A percentile compares a stretch with the other conserved stretches of the same genome.
phyloP scores from a whole-genome alignment of 1,140 invertebrate species.

The Pseudomyrmex cubaensis region DNA sequence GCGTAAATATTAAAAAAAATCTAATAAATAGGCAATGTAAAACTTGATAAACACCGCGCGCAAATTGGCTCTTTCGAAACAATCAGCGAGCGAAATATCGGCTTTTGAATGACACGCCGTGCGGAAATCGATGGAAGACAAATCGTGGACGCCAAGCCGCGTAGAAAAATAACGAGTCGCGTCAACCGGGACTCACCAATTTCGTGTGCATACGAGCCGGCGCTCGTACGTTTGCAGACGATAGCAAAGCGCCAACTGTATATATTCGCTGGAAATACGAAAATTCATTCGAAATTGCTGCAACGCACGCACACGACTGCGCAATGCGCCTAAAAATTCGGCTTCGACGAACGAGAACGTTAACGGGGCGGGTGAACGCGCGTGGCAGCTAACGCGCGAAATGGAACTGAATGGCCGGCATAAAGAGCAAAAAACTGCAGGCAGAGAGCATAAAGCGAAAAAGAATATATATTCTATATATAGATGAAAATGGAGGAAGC shows the following conservation, averaged over 20 bases:
- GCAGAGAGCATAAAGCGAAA: background rate
- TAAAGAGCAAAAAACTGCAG: slow-evolving; percentile 43
- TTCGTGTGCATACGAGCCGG: slow-evolving; percentile 46
- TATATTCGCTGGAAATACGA: slow-evolving; percentile 61
- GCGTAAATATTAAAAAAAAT: background rate
- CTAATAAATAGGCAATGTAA: slow-evolving; percentile 19
- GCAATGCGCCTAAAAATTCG: slow-evolving; percentile 43
- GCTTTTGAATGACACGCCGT: slow-evolving; percentile 24
- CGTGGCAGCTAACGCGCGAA: slow-evolving; percentile 41
- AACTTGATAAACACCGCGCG: slow-evolving; percentile 29
- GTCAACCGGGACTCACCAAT: slow-evolving; percentile 50
- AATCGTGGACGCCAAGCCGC: slow-evolving; percentile 42
- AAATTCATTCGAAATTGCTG: slow-evolving; percentile 69
- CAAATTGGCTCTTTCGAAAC: slow-evolving; percentile 21
- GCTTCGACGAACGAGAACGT: slow-evolving; percentile 31
- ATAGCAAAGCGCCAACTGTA: slow-evolving; percentile 37
- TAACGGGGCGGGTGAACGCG: background rate
- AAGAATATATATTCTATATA: slow-evolving; percentile 21
- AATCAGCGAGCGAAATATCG: slow-evolving; percentile 43
- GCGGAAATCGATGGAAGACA: slow-evolving; percentile 47
- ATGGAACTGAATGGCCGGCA: slow-evolving; percentile 57
- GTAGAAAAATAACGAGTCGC: slow-evolving; percentile 64
- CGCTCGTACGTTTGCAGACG: slow-evolving; percentile 10
- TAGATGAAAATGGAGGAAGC: slow-evolving; percentile 46
- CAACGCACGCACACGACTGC: slow-evolving; percentile 30